Evolutionary conservation across 2,888 invertebrate species (phyloP), one percentile per base, ranked within the genome.

Genomic region (Cremastobaeus sp.): DNA sequence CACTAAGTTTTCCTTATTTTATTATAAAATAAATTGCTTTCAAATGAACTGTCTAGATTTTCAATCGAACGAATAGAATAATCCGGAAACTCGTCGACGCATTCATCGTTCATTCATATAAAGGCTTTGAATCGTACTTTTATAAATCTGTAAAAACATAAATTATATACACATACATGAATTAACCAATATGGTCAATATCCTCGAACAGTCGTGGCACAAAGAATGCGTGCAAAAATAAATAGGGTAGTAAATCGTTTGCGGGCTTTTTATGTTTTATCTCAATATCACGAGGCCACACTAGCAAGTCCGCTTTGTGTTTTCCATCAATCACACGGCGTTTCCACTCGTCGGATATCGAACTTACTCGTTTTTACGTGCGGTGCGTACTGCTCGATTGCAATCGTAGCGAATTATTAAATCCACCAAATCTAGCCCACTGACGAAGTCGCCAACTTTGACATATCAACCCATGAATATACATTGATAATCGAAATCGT

Each of bases 291-390:
- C 69, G 70, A 78, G 76, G 71, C 74, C 66, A 71, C 70, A 71
- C 54, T 65, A 70, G 65, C 77, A 77, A 73, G 76, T 68, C 74
- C 69, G 77, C 82, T 84, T 85, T 84, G 82, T 84, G 81, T 84
- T 84, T 84, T 82, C 86, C 85, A 86, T 86, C 86, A 86, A 86
- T 86, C 86, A 86, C 84, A 77, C 80, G 82, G 80, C 81, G 82
- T 85, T 82, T 82, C 82, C 82, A 80, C 80, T 81, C 78, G 78
- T 72, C 82, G 81, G 81, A 83, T 83, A 84, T 83, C 81, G 81
- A 77, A 78, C 78, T 79, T 77, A 80, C 74, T 80, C 81, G 79
- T 84, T 85, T 85, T 85, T 82, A 79, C 80, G 79, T 82, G 85
- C 79, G 80, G 82, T 68, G 52, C 57, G 71, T 73, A 32, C 76